Base-by-base conservation (phyloP, 2,113 vertebrate species). In the Lynx canadensis region DNA sequence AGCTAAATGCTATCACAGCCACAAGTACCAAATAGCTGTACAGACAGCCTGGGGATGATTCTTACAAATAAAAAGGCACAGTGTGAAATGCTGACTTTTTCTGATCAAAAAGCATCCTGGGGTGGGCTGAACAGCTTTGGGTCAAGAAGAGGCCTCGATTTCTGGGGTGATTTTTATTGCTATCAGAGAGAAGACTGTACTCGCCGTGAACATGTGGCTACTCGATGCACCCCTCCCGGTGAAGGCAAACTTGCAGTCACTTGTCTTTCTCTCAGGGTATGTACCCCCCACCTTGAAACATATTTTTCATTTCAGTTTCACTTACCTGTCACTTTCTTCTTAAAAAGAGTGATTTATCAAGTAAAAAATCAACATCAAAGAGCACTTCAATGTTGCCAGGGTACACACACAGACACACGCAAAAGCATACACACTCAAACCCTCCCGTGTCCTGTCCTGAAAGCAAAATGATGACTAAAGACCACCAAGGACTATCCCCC, bases 91-190 rank as follows among this genome's bases (percentile, higher is more conserved):
- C 29, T 89, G 96, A 98, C 96, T 98, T 98, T 96, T 98, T 95
- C 73, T 97, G 95, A 98, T 98, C 98, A 98, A 98, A 99, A 97
- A 98, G 96, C 97, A 94, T 92, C 97, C 96, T 95, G 94, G 91
- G 96, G 98, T 97, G 94, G 97, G 98, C 63, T 83, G 97, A 98
- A 97, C 80, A 97, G 95, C 97, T 97, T 83, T 25, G 94, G 96
- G 96, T 98, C 98, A 98, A 92, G 96, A 97, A 96, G 76, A 98
- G 94, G 80, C 92, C 52, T 98, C 27, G 4, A 71, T 96, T 96
- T 96, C 97, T 93, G 84, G 91, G 95, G 95, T 27, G 83, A 79
- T 50, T 98, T 98, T 97, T 98, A 86, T 98, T 96, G 85, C 98
- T 95, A 98, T 98, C 97, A 97, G 96, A 98, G 96, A 96, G 91